Percentiles rank a stretch among this genome's conserved stretches.
Evolutionary conservation across 35 echinoderm and acorn worm genomes (phyloP).

Genomic region (Acanthaster planci): DNA sequence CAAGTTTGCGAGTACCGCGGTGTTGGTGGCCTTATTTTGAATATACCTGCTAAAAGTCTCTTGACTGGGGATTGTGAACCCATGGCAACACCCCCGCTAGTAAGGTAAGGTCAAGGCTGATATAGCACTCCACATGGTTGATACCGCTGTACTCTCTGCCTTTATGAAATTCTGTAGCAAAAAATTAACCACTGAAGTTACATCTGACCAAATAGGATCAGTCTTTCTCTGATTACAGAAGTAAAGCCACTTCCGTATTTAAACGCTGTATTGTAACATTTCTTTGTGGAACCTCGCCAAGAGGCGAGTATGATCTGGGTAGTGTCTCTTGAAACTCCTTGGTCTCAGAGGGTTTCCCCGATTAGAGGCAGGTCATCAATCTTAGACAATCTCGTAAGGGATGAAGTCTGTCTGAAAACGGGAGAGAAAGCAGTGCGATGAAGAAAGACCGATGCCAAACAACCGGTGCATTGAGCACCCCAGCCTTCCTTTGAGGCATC

Average conservation of each 20-base stretch:
- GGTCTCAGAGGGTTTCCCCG: constrained; percentile 4
- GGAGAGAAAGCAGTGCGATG: constrained; percentile 22
- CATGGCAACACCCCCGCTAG: background rate
- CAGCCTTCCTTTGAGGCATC: constrained; percentile 5
- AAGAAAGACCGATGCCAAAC: too few relatives aligned
- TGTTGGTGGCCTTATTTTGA: background rate
- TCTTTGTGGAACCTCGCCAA: background rate
- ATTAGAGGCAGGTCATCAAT: constrained; percentile 29
- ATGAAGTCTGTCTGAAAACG: background rate
- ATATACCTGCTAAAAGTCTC: background rate
- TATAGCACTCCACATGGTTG: constrained; percentile 21
- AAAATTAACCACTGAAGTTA: constrained; percentile 28
- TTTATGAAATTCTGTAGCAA: constrained; percentile 21
- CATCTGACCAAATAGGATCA: constrained; percentile 22
- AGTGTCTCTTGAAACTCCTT: constrained; percentile 23
- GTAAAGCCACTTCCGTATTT: constrained; percentile 28
- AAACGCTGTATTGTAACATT: constrained; percentile 30
- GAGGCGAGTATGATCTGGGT: background rate
- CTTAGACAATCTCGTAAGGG: constrained; percentile 4
- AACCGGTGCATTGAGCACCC: background rate
- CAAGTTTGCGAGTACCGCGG: constrained; percentile 17
- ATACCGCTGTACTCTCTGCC: constrained; percentile 12
- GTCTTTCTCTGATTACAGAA: constrained; percentile 12
- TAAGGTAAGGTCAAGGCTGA: background rate
- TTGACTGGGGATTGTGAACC: constrained; percentile 3